Evolutionary conservation across 2,888 invertebrate species (phyloP).

Genomic region (Clunio marinus): DNA sequence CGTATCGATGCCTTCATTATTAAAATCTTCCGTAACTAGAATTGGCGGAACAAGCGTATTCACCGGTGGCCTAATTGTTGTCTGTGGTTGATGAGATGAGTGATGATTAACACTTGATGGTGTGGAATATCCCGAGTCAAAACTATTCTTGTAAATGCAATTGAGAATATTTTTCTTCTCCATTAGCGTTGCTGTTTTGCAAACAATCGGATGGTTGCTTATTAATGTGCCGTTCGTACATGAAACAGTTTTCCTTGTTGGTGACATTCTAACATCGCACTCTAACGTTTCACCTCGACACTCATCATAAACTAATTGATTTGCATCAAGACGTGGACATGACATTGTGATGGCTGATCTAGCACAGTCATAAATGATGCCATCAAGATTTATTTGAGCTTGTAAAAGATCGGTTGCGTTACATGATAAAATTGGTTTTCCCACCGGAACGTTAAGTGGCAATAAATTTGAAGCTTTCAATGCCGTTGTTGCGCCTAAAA

Average conservation of each 20-base stretch:
- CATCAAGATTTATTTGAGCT: neutral
- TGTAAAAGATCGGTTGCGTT: constrained; percentile 20
- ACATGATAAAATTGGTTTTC: constrained; percentile 27
- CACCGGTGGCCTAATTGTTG: no score
- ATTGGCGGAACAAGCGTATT: no score
- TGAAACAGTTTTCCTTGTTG: neutral
- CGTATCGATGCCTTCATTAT: no score
- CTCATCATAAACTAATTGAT: neutral
- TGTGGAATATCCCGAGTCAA: neutral
- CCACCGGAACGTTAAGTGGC: constrained; percentile 16
- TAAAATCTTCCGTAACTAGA: no score
- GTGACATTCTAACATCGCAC: constrained; percentile 2
- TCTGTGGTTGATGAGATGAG: no score
- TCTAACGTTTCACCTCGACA: constrained; percentile 2
- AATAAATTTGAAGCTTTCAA: constrained; percentile 2
- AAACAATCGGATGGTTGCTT: neutral
- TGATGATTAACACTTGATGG: neutral
- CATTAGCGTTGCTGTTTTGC: neutral
- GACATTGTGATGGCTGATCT: neutral
- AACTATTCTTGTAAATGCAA: neutral
- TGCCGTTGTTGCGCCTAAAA: constrained; percentile 1
- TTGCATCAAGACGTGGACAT: neutral
- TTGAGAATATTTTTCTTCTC: neutral
- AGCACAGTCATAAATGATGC: neutral
- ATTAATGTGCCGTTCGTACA: constrained; percentile 24